Evolutionary conservation across 1,140 invertebrate species (phyloP), one percentile per base, ranked within the genome.

Genomic region (Leptoteleia sp.): DNA sequence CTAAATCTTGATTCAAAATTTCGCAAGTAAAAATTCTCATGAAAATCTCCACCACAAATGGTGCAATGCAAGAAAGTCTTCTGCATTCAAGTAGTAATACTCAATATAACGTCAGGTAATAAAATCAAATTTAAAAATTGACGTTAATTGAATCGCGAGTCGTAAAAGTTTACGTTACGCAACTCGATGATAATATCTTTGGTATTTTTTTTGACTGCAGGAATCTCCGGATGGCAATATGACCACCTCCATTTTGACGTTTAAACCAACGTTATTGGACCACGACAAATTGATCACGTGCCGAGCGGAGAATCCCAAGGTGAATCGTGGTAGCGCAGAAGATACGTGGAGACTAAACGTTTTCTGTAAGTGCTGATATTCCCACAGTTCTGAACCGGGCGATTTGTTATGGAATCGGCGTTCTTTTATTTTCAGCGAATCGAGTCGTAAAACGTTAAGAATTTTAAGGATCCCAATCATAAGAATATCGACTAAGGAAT

Each of bases 341-440:
- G 94, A 94, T 79, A 92, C 92, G 55, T 93, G 95, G 90, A 94
- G 92, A 62, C 89, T 97, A 4, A 95, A 96, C 85, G 93, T 97
- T 50, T 94, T 93, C 84, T 97, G 95, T 95, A 90, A 94, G 94
- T 94, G 90, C 38, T 83, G 68, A 73, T 80, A 45, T 70, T 65
- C 47, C 9, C 13, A 8, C 35, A 52, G 12, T 22, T 57, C 42
- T 13, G 13, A 54, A 19, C 40, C 17, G 11, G 25, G 17, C 35
- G 13, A 76, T 76, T 68, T 64, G 50, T 70, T 70, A 62, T 27
- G 33, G 50, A 40, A 35, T 45, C 19, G 47, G 4, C 17, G n/a
- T 40, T 57, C 45, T 48, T 68, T 68, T 59, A 40, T 68, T 57
- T 68, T 17, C 27, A 38, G 29, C 57, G 25, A 59, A 42, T 33